Evolutionary conservation across 1,140 invertebrate genomes (phyloP), one percentile per base, ranked within the genome.

Genomic region (Liolophura sinensis): DNA sequence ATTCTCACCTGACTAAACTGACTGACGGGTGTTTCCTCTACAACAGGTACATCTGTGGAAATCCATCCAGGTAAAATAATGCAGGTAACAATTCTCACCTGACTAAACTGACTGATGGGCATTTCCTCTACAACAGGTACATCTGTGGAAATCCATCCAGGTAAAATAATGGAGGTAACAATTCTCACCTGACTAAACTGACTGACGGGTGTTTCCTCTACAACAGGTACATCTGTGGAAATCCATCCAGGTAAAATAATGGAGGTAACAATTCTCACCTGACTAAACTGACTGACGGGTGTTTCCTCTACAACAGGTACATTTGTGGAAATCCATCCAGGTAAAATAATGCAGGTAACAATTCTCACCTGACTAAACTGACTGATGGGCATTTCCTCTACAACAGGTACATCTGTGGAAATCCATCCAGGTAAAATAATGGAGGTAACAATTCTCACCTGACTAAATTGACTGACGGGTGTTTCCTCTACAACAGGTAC

Each of bases 391-490:
- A 9, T 40, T 40, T 40, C 31, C 31, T 40, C 31, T 40, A 40
- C 9, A 40, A 40, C 31, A 40, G 31, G 31, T 54, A 54, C 24
- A n/a, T 20, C n/a, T 54, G 51, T 20, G 24, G n/a, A 24, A 54
- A n/a, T 20, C 7, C n/a, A 20, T 12, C 51, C 51, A 20, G 51
- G 51, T 54, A 24, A 54, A 20, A 54, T 54, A 12, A 54, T 54
- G 25, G n/a, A 9, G 27, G n/a, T 58, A 58, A 9, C n/a, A 40
- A 40, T 40, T 40, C 22, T 51, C 52, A 76, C 73, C 75, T 80
- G 76, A 55, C 72, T 80, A 67, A 76, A 70, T 69, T 82, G 78
- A 69, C 77, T 80, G 31, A 76, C 55, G 22, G 80, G 80, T 14
- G 80, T 80, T 56, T 82, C 80, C 20, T 74, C 77, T 18, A 82